Conservation (phyloP, 2,113 vertebrate species). For the Pseudorhombus dupliciocellatus region DNA sequence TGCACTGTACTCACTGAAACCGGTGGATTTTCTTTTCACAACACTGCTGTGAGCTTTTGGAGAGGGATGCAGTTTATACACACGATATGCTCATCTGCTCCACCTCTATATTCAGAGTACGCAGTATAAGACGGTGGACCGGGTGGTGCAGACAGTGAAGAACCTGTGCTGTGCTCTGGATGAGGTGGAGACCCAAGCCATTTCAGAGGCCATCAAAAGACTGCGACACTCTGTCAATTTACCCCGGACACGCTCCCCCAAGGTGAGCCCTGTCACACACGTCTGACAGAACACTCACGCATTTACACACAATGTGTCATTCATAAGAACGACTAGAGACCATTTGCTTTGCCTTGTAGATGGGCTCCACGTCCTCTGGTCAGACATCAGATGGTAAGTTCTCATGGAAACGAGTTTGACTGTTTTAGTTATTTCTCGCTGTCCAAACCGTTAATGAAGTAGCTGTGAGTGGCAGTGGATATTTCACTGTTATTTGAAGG, state of each 20-base stretch:
- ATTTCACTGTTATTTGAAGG: background rate
- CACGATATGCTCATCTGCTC: background rate
- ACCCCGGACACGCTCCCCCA: constrained; percentile 84
- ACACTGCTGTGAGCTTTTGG: background rate
- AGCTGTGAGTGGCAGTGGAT: background rate
- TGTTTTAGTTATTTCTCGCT: background rate
- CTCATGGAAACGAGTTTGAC: background rate
- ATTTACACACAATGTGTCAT: background rate
- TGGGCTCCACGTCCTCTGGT: constrained; percentile 76
- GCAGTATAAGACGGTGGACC: constrained; percentile 89
- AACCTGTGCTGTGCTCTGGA: constrained; percentile 91
- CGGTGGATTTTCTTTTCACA: background rate
- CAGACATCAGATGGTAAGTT: constrained; percentile 73
- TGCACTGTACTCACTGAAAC: background rate
- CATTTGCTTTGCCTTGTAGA: constrained; percentile 69
- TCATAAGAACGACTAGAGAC: constrained; percentile 21
- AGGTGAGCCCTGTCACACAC: constrained; percentile 77
- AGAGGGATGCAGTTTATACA: background rate
- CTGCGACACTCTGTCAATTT: constrained; percentile 90
- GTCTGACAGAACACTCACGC: background rate
- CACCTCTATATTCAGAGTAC: constrained; percentile 73
- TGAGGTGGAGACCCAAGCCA: constrained; percentile 89
- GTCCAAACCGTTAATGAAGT: background rate
- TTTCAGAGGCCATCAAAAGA: constrained; percentile 89
- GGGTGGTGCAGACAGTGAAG: constrained; percentile 90